Conservation (phyloP, 2,888 invertebrate species). For the Brachypalpus laphriformis region DNA sequence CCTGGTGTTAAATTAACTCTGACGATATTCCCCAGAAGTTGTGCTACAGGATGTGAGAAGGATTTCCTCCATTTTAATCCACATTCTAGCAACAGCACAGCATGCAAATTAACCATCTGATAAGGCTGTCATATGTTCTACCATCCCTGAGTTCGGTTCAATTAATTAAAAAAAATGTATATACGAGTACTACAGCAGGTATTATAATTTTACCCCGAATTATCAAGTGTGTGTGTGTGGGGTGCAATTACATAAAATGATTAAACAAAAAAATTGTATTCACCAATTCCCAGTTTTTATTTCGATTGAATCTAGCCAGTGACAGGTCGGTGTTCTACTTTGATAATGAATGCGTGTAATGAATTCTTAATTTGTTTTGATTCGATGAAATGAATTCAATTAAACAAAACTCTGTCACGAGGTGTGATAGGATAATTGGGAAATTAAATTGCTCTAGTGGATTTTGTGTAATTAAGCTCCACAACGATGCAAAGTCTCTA, state of each 20-base stretch:
- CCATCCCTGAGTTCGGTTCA: slow-evolving; percentile 16
- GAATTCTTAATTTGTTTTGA: slow-evolving; percentile 56
- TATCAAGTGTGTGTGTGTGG: not conserved
- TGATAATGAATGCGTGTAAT: slow-evolving; percentile 44
- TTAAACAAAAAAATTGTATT: not conserved
- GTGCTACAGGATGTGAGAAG: not conserved
- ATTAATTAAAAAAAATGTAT: slow-evolving; percentile 44
- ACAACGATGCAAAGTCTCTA: slow-evolving; percentile 22
- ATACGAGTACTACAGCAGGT: slow-evolving; percentile 15
- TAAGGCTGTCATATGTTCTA: not conserved
- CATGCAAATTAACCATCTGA: slow-evolving; percentile 9
- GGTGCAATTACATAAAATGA: not conserved
- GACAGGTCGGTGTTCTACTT: slow-evolving; percentile 23
- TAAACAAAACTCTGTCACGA: slow-evolving; percentile 9
- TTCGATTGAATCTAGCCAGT: not conserved
- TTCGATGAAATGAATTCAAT: slow-evolving; percentile 54
- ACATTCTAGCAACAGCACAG: not conserved
- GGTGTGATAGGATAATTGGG: slow-evolving; percentile 34
- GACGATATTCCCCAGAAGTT: not conserved
- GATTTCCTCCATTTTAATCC: slow-evolving; percentile 13
- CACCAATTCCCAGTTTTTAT: not conserved
- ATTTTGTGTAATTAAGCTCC: slow-evolving; percentile 61
- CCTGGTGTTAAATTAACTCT: slow-evolving; percentile 30
- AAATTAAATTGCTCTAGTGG: slow-evolving; percentile 48
- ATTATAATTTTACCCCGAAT: slow-evolving; percentile 19